Evolutionary conservation across 2,888 invertebrate genomes (phyloP), one percentile per base, ranked within the genome.

Genomic region (Drosophila phalerata): DNA sequence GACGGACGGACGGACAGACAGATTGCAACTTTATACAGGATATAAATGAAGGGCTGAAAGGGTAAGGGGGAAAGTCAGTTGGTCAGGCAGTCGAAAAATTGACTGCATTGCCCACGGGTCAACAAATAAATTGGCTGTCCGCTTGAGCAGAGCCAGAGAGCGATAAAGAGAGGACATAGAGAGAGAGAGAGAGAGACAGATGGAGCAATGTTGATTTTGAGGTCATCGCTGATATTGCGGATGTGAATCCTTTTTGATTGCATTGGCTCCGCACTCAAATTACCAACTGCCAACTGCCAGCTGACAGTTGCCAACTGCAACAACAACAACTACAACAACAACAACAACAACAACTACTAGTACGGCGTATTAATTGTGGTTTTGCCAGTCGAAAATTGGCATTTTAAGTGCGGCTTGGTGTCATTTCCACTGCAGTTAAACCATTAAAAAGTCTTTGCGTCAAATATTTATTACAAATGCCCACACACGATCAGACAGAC

Each of bases 21-120:
- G 87, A 88, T 84, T 86, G 77, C 68, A 43, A 43, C 38, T 40
- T 47, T 32, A 57, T 17, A 28, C 37, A 51, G 56, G 32, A 48
- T 56, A 51, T 56, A 53, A 32, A 19, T 19, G 32, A 4, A 17
- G 49, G 19, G 28, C 9, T 32, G 15, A 8, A 34, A 51, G 28
- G 28, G 28, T 28, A 28, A 58, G 52, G n/a, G 10, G 8, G 30
- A 9, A 42, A 45, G 34, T 53, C 47, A 56, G 69, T 65, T 70
- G 77, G 85, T 67, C 81, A 68, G 88, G 80, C 73, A 75, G 81
- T 78, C 69, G 75, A 85, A 82, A 89, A 89, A 86, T 88, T 86
- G 86, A 86, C 85, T 86, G 85, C 90, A 86, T 86, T 88, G 85
- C 85, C 85, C 86, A 86, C 86, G 90, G 85, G 89, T 86, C 85